Evolutionary conservation across 2,888 invertebrate genomes (phyloP).

Genomic region (Hofmannophila pseudospretella): DNA sequence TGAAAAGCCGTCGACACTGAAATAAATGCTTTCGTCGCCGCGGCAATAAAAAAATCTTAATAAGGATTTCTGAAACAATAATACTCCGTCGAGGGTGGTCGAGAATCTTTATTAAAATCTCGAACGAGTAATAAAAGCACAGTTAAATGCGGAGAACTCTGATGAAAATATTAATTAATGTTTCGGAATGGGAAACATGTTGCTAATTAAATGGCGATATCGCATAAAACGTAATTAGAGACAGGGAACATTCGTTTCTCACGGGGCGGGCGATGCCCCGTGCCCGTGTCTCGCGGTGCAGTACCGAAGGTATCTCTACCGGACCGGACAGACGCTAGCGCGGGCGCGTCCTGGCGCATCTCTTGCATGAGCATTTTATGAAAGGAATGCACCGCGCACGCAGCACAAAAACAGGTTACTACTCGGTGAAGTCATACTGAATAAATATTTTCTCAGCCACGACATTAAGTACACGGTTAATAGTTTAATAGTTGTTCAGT

Average conservation of each 20-base stretch:
- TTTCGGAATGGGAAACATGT: constrained; percentile 75
- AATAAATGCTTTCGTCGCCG: constrained; percentile 44
- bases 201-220: constrained; percentile 78
- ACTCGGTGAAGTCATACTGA: constrained; percentile 38
- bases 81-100: constrained; percentile 68
- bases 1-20: constrained; percentile 46
- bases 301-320: constrained; percentile 27
- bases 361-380: constrained; percentile 33
- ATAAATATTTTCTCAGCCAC: constrained; percentile 38
- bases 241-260: constrained; percentile 70
- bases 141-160: constrained; percentile 73
- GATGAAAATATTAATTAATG: constrained; percentile 78
- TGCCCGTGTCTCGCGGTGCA: constrained; percentile 22
- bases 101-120: constrained; percentile 76
- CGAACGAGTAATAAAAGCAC: constrained; percentile 73
- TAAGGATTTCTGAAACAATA: constrained; percentile 65
- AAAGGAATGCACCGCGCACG: constrained; percentile 58
- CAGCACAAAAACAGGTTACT: constrained; percentile 57
- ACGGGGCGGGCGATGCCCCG: constrained; percentile 48
- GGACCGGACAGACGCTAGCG: constrained; percentile 13
- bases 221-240: constrained; percentile 76
- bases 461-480: constrained; percentile 48
- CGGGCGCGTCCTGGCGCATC: constrained; percentile 22
- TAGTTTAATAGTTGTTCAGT: constrained; percentile 39
- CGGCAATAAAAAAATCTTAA: constrained; percentile 57